Evolutionary conservation across 2,113 vertebrate genomes (phyloP), one percentile per base, ranked within the genome.

Genomic region (Taxidea taxus): DNA sequence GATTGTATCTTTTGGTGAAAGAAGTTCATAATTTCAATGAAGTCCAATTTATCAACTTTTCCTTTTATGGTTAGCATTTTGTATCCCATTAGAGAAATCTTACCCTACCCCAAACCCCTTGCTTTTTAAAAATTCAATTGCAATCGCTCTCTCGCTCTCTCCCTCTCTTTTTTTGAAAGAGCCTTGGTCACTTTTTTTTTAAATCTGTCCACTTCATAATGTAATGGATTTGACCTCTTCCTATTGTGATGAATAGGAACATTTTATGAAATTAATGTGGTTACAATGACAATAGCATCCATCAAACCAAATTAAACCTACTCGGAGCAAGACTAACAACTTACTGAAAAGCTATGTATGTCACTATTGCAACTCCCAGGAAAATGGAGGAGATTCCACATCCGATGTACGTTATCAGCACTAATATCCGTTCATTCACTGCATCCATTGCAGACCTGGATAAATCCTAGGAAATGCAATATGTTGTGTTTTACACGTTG

Each of bases 361-460:
- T 99, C 98, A 99, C 97, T 56, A 99, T 96, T 0, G 98, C 99
- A 98, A 99, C 66, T 68, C 99, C 99, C 92, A 99, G 97, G 97
- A 99, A 99, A 87, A 99, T 86, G 90, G 99, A 99, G 56, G 99
- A 99, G 83, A 99, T 89, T 60, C 99, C 99, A 98, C 99, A 99
- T 89, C 99, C 99, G 21, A 98, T 80, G 58, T 99, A 99, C 2
- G 99, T 99, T 95, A 99, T 98, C 84, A 99, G 37, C 31, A 99
- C 99, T 95, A 99, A 98, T 97, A 99, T 97, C 54, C 12, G 34
- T n/a, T 97, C 97, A 42, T 99, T 98, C 12, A 72, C 42, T 23
- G 51, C 7, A 87, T 97, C 98, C 85, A 99, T 87, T 3, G 97
- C 56, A 29, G 90, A 90, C 94, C 98, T 98, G 93, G 98, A 98